phyloP scores from a whole-genome alignment of 2,888 invertebrate genomes.

The Sceliomorpha sp. region DNA sequence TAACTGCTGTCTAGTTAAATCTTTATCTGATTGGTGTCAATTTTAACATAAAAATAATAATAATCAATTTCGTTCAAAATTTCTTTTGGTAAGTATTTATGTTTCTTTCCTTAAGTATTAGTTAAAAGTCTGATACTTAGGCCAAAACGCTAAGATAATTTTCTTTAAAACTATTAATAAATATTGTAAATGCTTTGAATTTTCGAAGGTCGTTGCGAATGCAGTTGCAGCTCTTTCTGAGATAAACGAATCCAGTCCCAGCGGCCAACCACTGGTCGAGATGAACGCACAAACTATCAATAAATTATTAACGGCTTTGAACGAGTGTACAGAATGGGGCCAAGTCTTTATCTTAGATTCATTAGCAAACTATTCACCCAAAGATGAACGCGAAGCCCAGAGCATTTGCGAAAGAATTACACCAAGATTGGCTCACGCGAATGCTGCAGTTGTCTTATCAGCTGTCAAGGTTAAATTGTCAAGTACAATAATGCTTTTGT shows the following conservation, averaged over 20 bases:
- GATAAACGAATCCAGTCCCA: conserved; percentile 98
- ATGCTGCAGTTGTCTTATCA: conserved; percentile 98
- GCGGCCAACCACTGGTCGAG: conserved; percentile 96
- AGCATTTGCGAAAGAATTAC: conserved; percentile 99
- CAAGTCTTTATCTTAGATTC: conserved; percentile 99
- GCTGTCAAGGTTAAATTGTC: conserved; percentile 91
- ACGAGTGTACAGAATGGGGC: conserved; percentile 99
- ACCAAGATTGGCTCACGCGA: conserved; percentile 98
- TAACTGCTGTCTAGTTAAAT: too few species aligned
- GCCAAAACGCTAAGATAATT: neutral
- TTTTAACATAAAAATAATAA: too few species aligned
- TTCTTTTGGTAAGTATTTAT: conserved; percentile 1
- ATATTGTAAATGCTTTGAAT: too few species aligned
- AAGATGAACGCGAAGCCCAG: conserved; percentile 98
- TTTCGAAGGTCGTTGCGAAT: conserved; percentile 92
- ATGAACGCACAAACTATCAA: conserved; percentile 99
- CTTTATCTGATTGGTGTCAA: too few species aligned
- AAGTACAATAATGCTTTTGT: too few species aligned
- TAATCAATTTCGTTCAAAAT: too few species aligned
- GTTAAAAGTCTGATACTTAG: too few species aligned
- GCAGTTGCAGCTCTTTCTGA: conserved; percentile 99
- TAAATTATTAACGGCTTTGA: conserved; percentile 97
- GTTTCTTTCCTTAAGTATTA: too few species aligned
- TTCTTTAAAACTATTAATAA: neutral
- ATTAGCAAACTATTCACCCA: conserved; percentile 96